phyloP scores from a whole-genome alignment of 1,140 invertebrate species.

The Neodiprion lecontei region DNA sequence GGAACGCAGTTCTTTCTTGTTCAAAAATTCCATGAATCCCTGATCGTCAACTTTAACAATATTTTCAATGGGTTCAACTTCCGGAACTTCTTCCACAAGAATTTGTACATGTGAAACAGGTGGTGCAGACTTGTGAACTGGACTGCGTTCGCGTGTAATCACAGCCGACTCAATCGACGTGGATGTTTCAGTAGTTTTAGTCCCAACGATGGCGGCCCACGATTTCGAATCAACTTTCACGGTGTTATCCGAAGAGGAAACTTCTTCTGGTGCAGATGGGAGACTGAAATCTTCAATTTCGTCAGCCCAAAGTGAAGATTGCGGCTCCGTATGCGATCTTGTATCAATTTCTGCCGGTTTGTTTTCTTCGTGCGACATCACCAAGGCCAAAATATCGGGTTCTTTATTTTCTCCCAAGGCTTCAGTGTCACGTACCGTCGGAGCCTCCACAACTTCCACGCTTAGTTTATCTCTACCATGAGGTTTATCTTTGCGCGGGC shows the following conservation, averaged over 20 bases:
- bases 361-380: neutral
- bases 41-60: constrained; percentile 58
- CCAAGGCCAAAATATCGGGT: neutral
- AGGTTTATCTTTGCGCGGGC: neutral
- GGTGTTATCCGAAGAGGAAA: constrained; percentile 17
- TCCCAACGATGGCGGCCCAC: constrained; percentile 43
- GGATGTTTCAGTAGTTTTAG: constrained; percentile 29
- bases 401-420: neutral
- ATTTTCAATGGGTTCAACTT: constrained; percentile 46
- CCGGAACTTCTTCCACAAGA: constrained; percentile 45
- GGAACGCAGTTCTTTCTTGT: constrained; percentile 54
- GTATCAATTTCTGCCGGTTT: neutral
- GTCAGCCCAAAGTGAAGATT: constrained; percentile 18
- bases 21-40: constrained; percentile 61
- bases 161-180: constrained; percentile 18
- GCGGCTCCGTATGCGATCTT: neutral
- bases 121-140: neutral
- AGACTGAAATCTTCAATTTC: constrained; percentile 18
- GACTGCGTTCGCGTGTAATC: neutral
- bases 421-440: neutral
- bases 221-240: constrained; percentile 22
- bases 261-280: neutral
- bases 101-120: constrained; percentile 58
- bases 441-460: neutral
- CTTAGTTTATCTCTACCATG: neutral